phyloP scores from a whole-genome alignment of 2,797 vertebrate genomes.

The Trachops cirrhosus region DNA sequence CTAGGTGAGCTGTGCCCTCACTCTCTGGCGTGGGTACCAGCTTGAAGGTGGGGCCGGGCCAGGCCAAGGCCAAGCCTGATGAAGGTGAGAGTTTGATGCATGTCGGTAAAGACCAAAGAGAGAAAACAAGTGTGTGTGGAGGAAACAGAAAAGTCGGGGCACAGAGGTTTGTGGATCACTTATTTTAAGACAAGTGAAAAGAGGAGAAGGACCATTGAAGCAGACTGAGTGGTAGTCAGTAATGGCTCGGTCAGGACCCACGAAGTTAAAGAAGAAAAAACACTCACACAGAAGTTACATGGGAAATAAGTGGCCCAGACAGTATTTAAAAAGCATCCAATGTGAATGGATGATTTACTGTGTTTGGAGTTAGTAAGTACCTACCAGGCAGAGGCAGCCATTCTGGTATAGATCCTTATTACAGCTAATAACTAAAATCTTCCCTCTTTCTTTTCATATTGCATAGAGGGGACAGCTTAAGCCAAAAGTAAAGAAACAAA shows the following conservation, averaged over 20 bases:
- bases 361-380: background rate
- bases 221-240: background rate
- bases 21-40: background rate
- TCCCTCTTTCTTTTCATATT: background rate
- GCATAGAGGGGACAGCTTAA: background rate
- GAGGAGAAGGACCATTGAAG: background rate
- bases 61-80: background rate
- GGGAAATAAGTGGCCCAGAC: background rate
- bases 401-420: background rate
- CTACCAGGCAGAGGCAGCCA: background rate
- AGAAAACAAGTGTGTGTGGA: background rate
- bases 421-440: background rate
- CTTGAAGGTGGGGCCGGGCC: too few relatives aligned
- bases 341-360: background rate
- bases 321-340: background rate
- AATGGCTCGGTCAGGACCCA: background rate
- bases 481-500: conserved; percentile 10
- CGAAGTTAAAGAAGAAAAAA: background rate
- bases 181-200: background rate
- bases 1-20: background rate
- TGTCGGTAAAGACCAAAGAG: background rate
- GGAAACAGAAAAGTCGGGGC: background rate
- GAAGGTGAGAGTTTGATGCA: background rate
- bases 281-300: background rate
- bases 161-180: background rate